phyloP scores from a whole-genome alignment of 2,888 invertebrate genomes.

The Aelia acuminata region DNA sequence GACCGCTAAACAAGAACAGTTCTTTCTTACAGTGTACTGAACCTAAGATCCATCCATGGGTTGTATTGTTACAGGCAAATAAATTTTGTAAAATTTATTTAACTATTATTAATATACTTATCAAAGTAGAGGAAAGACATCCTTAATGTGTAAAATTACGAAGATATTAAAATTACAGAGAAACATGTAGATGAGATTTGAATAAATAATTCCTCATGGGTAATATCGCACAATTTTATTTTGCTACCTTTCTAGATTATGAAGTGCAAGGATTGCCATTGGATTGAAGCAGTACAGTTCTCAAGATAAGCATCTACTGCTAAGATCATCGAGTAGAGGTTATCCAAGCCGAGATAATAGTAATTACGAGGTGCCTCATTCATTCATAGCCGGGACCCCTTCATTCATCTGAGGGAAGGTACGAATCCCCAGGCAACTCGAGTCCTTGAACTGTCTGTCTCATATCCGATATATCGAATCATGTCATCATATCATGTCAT shows the following conservation, averaged over 20 bases:
- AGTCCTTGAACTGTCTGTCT: background rate
- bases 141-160: no score
- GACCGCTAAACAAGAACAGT: no score
- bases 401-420: background rate
- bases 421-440: background rate
- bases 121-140: no score
- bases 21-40: no score
- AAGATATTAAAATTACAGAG: no score
- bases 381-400: background rate
- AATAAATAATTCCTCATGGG: background rate
- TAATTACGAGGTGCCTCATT: background rate
- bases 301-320: background rate
- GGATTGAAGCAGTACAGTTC: background rate
- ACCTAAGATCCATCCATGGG: no score
- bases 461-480: background rate
- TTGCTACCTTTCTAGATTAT: background rate
- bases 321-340: background rate
- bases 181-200: no score
- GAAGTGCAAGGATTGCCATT: background rate
- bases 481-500: background rate
- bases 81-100: no score
- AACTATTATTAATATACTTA: no score
- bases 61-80: no score
- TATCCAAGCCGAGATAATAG: background rate
- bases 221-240: no score